phyloP scores from a whole-genome alignment of 1,140 invertebrate species.

The Aphidius ervi region DNA sequence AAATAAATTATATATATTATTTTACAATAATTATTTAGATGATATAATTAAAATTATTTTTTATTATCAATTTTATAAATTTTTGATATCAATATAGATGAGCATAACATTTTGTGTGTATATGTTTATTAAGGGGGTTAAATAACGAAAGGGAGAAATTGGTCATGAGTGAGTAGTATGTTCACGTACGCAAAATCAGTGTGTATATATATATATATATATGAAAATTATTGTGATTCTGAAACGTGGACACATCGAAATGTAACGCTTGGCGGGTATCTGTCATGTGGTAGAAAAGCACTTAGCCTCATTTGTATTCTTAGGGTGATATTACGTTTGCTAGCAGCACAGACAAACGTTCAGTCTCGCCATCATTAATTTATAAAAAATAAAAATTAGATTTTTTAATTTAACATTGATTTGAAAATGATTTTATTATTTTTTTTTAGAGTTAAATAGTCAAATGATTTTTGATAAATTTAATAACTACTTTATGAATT shows the following conservation, averaged over 20 bases:
- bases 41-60: not conserved
- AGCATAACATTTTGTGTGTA: too few species aligned
- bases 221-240: constrained; percentile 7
- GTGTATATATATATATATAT: constrained; percentile 14
- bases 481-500: too few species aligned
- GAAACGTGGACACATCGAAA: constrained; percentile 21
- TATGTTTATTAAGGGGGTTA: not conserved
- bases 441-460: too few species aligned
- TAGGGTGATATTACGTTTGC: constrained; percentile 30
- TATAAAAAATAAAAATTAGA: not conserved
- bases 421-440: too few species aligned
- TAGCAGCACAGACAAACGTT: not conserved
- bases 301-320: constrained; percentile 54
- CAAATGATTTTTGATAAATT: too few species aligned
- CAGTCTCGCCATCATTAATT: constrained; percentile 23
- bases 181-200: too few species aligned
- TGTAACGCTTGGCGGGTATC: constrained; percentile 17
- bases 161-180: not conserved
- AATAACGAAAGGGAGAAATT: constrained; percentile 9
- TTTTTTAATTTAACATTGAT: too few species aligned
- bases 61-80: not conserved
- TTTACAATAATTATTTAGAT: too few species aligned
- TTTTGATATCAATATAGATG: too few species aligned
- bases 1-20: too few species aligned
- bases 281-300: constrained; percentile 34